Conservation (phyloP, 2,797 vertebrate species). For the Xerus rutilus region DNA sequence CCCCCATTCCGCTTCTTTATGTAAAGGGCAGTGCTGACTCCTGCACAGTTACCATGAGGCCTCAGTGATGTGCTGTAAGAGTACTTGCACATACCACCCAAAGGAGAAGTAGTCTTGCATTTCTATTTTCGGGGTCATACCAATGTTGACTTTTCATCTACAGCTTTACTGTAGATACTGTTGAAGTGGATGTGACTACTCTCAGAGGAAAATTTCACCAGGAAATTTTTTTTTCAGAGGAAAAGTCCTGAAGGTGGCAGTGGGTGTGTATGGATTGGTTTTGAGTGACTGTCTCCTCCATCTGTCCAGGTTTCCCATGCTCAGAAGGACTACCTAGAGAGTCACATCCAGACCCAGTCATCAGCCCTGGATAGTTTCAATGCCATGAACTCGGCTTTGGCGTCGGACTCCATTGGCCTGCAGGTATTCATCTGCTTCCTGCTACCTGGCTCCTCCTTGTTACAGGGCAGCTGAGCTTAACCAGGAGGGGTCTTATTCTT, state of each 20-base stretch:
- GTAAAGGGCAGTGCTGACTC: background rate
- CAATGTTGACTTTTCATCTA: background rate
- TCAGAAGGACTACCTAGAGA: constrained; percentile 92
- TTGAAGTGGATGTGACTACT: background rate
- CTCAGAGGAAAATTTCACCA: constrained; percentile 59
- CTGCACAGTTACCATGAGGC: background rate
- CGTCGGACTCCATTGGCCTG: constrained; percentile 93
- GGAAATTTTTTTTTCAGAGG: too few relatives aligned
- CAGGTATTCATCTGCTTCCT: constrained; percentile 89
- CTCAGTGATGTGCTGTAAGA: background rate
- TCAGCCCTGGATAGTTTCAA: constrained; percentile 95
- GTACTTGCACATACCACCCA: background rate
- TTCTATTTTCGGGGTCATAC: background rate
- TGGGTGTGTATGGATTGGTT: background rate
- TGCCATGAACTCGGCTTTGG: constrained; percentile 95
- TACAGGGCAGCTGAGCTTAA: background rate
- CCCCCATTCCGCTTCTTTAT: background rate
- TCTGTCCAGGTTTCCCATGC: constrained; percentile 91
- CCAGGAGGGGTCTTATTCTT: background rate
- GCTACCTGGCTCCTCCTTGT: background rate
- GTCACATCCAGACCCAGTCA: constrained; percentile 92
- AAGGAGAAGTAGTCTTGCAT: background rate
- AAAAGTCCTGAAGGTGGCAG: constrained; percentile 39
- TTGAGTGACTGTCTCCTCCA: constrained; percentile 56
- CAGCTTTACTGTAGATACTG: background rate